Evolutionary conservation across 2,888 invertebrate species (phyloP).

Genomic region (Corbicula japonica): DNA sequence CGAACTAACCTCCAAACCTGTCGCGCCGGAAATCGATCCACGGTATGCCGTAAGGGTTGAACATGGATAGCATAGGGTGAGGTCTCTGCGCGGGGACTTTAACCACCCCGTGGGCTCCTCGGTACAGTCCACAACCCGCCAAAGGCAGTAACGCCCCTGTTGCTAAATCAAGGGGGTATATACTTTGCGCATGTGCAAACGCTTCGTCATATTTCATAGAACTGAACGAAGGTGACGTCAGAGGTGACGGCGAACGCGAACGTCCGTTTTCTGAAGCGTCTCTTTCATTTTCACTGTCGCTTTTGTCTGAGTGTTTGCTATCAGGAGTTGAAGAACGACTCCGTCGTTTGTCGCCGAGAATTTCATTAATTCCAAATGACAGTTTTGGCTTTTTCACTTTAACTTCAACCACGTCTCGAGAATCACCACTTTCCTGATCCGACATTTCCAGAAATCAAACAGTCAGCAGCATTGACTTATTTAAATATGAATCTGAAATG

Average conservation of each 20-base stretch:
- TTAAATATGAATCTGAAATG: too few species aligned
- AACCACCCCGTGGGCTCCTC: constrained; percentile 72
- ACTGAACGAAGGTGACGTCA: constrained; percentile 57
- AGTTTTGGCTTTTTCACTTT: constrained; percentile 59
- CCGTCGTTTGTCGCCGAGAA: constrained; percentile 67
- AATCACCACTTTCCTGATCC: constrained; percentile 22
- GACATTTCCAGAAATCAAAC: too few species aligned
- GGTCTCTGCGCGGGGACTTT: constrained; percentile 79
- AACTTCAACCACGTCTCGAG: constrained; percentile 5
- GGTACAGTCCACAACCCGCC: constrained; percentile 58
- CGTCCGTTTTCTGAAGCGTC: constrained; percentile 25
- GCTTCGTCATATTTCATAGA: constrained; percentile 54
- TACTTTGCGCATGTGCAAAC: constrained; percentile 31
- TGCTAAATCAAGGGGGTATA: constrained; percentile 57
- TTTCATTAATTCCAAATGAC: constrained; percentile 80
- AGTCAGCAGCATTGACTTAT: too few species aligned
- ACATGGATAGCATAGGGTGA: constrained; percentile 73
- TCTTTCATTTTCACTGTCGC: constrained; percentile 46
- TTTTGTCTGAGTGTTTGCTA: constrained; percentile 32
- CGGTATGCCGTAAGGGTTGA: constrained; percentile 76
- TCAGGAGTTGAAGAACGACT: constrained; percentile 45
- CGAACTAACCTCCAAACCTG: constrained; percentile 83
- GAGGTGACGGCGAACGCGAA: constrained; percentile 48
- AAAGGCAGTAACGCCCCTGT: constrained; percentile 50
- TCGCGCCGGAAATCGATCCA: constrained; percentile 84